Percentiles rank a stretch among this genome's conserved stretches.
These are phyloP conservation scores for Galeopsomyia nigrocyanea DNA, from an alignment of 2,888 invertebrate species.

Conservation along the genomic window DNA sequence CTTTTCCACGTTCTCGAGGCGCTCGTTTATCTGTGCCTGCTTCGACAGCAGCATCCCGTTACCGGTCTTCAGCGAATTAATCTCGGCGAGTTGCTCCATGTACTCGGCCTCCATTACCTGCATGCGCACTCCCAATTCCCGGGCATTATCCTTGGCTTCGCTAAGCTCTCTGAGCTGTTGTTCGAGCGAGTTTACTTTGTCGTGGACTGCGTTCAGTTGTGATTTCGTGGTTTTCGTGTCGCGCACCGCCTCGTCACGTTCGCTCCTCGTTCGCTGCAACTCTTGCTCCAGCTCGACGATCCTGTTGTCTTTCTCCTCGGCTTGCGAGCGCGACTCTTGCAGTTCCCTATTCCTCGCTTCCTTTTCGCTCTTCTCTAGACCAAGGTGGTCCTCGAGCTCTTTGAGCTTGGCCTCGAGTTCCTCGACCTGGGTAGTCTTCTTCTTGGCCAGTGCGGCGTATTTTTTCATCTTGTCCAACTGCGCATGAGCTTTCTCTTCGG, in stretches of 20 bases:
- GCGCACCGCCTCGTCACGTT: conserved; percentile 44
- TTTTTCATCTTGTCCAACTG: conserved; percentile 84
- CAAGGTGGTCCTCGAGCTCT: conserved; percentile 57
- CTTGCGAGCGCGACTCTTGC: conserved; percentile 52
- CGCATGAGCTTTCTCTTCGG: conserved; percentile 77
- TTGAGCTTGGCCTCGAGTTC: conserved; percentile 73
- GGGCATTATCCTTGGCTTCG: conserved; percentile 62
- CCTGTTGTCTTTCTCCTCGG: conserved; percentile 57
- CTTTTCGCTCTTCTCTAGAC: conserved; percentile 60
- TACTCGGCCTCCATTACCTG: conserved; percentile 64
- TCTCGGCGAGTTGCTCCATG: conserved; percentile 59
- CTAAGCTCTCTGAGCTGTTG: conserved; percentile 58
- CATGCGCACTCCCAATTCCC: conserved; percentile 65
- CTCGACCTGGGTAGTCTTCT: conserved; percentile 76
- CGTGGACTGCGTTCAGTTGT: conserved; percentile 47
- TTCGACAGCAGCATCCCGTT: conserved; percentile 62
- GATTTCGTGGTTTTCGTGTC: not conserved
- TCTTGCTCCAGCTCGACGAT: conserved; percentile 58
- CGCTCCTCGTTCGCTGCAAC: conserved; percentile 45
- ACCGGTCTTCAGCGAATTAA: conserved; percentile 60
- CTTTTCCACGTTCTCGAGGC: conserved; percentile 61
- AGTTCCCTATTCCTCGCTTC: conserved; percentile 58
- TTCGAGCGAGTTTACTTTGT: conserved; percentile 43
- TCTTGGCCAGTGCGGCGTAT: conserved; percentile 82
- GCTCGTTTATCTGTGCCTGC: conserved; percentile 67